Conservation (phyloP, 1,140 invertebrate species). For the Heterodera carotae region DNA sequence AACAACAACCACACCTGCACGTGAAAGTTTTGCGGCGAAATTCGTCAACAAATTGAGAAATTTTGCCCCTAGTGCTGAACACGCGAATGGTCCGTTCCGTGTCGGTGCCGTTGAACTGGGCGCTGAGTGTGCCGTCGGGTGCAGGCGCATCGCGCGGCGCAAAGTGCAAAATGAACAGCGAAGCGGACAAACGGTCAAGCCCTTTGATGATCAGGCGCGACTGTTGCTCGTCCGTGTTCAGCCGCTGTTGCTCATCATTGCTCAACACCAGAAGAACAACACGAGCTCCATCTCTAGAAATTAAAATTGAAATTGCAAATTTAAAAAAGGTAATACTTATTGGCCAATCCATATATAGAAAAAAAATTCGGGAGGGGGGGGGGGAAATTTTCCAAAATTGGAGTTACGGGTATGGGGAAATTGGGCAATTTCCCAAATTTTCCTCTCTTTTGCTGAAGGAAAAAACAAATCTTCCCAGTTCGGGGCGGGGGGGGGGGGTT, state of each 20-base stretch:
- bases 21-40: conserved; percentile 13
- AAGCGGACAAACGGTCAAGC: conserved; percentile 2
- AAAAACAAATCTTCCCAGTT: no score
- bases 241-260: background rate
- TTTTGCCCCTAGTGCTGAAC: conserved; percentile 17
- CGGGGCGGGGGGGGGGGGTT: no score
- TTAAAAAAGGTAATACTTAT: background rate
- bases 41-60: conserved; percentile 26
- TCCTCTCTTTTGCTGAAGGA: no score
- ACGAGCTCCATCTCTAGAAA: background rate
- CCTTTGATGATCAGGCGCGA: background rate
- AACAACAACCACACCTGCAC: conserved; percentile 7
- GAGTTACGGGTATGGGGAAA: no score
- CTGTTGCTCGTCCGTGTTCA: background rate
- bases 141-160: background rate
- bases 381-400: no score
- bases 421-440: no score
- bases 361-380: no score
- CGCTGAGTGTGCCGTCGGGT: background rate
- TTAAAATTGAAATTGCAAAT: background rate
- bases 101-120: background rate
- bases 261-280: conserved; percentile 1
- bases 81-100: conserved; percentile 3
- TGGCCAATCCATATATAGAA: no score
- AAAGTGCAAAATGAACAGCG: conserved; percentile 1